Percentiles rank a stretch among this genome's conserved stretches.
Evolutionary conservation across 2,797 vertebrate genomes (phyloP).

Genomic region (Bovichtus diacanthus): DNA sequence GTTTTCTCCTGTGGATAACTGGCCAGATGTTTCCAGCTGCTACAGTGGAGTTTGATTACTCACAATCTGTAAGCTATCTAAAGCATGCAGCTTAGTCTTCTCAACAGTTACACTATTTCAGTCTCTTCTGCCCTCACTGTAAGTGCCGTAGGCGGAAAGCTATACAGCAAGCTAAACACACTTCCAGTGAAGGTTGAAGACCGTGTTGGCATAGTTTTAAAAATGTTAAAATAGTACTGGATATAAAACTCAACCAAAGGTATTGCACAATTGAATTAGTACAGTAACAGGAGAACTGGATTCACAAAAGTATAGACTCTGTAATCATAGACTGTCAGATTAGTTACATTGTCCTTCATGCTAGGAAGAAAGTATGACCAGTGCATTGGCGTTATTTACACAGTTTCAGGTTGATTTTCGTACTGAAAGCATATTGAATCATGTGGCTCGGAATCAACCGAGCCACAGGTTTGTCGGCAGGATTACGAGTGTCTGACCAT

Average conservation of each 20-base stretch:
- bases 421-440: background rate
- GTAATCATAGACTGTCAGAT: background rate
- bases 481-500: background rate
- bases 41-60: background rate
- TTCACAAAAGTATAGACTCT: background rate
- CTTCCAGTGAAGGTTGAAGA: background rate
- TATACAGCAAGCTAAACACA: background rate
- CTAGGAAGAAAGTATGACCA: background rate
- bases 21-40: background rate
- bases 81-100: background rate
- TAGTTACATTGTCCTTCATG: background rate
- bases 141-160: background rate
- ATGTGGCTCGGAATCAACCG: no score
- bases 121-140: background rate
- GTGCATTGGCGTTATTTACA: background rate
- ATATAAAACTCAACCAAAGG: background rate
- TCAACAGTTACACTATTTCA: background rate
- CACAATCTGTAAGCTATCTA: background rate
- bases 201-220: background rate
- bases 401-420: background rate
- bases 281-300: background rate
- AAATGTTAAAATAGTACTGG: background rate
- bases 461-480: background rate
- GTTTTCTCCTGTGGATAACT: background rate
- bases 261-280: background rate